Conservation (phyloP, 2,113 vertebrate genomes). For the Trinectes maculatus region DNA sequence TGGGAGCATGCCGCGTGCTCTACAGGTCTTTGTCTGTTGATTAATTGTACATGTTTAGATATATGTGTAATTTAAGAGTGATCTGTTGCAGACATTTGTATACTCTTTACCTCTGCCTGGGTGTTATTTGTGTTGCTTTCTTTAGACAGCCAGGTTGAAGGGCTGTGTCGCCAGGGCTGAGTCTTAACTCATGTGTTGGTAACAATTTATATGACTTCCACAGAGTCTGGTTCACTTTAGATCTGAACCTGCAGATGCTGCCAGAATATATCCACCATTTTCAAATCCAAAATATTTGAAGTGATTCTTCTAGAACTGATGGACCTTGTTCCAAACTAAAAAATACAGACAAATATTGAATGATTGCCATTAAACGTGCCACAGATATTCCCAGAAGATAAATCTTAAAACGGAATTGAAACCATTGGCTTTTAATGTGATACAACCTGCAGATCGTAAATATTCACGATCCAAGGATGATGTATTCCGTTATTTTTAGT, state of each 20-base stretch:
- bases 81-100: slow-evolving; percentile 37
- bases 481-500: neutral
- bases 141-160: slow-evolving; percentile 21
- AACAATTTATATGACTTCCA: neutral
- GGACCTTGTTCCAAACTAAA: neutral
- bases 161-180: slow-evolving; percentile 46
- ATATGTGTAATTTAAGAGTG: slow-evolving; percentile 46
- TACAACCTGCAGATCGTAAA: too few relatives aligned
- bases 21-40: slow-evolving; percentile 62
- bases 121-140: slow-evolving; percentile 43
- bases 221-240: neutral
- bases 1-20: slow-evolving; percentile 62
- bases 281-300: neutral
- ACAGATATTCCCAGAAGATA: too few relatives aligned
- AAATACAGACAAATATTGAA: neutral
- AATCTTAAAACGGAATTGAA: too few relatives aligned
- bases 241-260: neutral
- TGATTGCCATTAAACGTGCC: too few relatives aligned
- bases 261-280: neutral
- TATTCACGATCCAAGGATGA: too few relatives aligned
- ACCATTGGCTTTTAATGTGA: too few relatives aligned
- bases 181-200: slow-evolving; percentile 35
- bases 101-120: slow-evolving; percentile 57
- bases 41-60: slow-evolving; percentile 46
- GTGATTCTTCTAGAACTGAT: neutral